phyloP scores from a whole-genome alignment of 2,113 vertebrate species.

The Neotragus pygmaeus region DNA sequence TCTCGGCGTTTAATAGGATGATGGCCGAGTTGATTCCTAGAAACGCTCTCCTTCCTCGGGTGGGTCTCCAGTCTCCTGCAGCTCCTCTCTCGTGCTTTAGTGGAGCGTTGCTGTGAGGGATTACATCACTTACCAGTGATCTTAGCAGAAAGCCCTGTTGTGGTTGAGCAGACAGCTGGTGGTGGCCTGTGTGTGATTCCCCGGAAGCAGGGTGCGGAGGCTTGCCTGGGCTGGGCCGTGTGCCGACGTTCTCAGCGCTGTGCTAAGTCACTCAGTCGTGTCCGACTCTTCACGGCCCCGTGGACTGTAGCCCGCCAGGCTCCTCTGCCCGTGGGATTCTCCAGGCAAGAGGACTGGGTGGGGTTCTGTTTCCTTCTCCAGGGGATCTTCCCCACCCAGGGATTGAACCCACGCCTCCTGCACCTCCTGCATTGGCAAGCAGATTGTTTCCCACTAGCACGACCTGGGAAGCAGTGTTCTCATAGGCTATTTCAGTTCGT shows the following conservation, averaged over 20 bases:
- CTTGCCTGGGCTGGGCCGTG: not conserved
- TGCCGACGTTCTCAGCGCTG: rapidly evolving
- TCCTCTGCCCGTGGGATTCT: not conserved
- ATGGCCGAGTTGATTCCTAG: not conserved
- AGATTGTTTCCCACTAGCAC: rapidly evolving
- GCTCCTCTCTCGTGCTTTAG: not conserved
- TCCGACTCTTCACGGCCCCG: rapidly evolving
- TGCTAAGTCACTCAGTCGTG: not conserved
- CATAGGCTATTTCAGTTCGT: not conserved
- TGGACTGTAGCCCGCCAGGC: not conserved
- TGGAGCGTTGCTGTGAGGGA: not conserved
- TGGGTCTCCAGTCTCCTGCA: not conserved
- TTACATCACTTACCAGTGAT: not conserved
- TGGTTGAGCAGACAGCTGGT: not conserved
- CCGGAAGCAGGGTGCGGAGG: not conserved
- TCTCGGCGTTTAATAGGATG: not conserved
- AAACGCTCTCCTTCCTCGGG: not conserved
- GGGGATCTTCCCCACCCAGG: not conserved
- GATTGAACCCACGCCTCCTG: not conserved
- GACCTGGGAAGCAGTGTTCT: not conserved
- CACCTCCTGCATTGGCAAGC: not conserved
- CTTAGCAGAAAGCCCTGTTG: not conserved
- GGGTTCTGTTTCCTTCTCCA: not conserved
- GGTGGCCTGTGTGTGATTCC: not conserved
- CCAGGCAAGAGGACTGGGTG: not conserved